phyloP scores from a whole-genome alignment of 2,113 vertebrate species.

The Gymnarchus niloticus region DNA sequence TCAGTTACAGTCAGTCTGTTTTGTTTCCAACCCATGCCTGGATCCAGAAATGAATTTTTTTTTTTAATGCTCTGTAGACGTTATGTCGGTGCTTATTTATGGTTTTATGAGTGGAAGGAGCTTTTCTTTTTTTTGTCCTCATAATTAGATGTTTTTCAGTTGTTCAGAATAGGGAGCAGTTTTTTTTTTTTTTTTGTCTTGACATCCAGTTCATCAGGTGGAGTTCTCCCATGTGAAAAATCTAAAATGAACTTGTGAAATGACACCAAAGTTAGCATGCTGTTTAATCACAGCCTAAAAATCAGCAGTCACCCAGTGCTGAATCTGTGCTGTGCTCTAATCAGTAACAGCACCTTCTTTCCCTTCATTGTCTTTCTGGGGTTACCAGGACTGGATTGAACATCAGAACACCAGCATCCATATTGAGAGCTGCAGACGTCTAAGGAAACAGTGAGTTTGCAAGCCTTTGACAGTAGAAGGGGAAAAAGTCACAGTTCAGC shows the following conservation, averaged over 20 bases:
- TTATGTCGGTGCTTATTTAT: neutral
- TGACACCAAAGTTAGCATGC: neutral
- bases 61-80: neutral
- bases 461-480: neutral
- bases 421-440: slow-evolving; percentile 73
- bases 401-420: slow-evolving; percentile 82
- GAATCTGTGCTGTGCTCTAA: neutral
- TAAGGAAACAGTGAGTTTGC: slow-evolving; percentile 74
- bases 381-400: slow-evolving; percentile 78
- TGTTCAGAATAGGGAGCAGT: too few relatives aligned
- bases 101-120: neutral
- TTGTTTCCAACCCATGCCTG: neutral
- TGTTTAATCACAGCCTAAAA: neutral
- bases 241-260: neutral
- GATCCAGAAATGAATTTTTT: neutral
- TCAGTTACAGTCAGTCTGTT: neutral
- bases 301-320: neutral
- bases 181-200: neutral
- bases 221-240: neutral
- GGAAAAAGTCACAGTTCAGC: neutral
- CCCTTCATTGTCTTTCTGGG: slow-evolving; percentile 51
- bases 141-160: neutral
- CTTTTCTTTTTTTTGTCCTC: neutral
- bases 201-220: neutral
- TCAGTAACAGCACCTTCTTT: slow-evolving; percentile 29